phyloP scores from a whole-genome alignment of 1,140 invertebrate species.

The Drosophila nikananu region DNA sequence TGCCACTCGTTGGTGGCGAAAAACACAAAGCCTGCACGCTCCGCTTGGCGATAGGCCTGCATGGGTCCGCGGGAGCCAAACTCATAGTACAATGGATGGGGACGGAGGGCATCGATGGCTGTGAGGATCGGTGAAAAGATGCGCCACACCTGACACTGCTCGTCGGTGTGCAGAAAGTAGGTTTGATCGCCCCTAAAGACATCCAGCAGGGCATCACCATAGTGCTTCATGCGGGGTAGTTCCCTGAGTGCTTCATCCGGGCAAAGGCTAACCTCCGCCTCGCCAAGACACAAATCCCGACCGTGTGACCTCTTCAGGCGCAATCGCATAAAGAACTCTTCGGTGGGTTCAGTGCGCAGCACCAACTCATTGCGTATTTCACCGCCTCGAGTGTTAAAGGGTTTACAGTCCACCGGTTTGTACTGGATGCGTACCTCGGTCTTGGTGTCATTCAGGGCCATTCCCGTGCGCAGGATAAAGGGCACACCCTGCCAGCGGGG shows the following conservation, averaged over 20 bases:
- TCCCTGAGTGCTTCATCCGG: not conserved
- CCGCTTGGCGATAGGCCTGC: slow-evolving; percentile 58
- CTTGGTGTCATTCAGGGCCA: slow-evolving; percentile 62
- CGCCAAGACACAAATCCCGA: slow-evolving; percentile 35
- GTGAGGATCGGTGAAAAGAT: slow-evolving; percentile 56
- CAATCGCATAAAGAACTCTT: slow-evolving; percentile 66
- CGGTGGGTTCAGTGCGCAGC: slow-evolving; percentile 37
- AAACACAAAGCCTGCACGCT: slow-evolving; percentile 52
- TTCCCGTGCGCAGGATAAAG: slow-evolving; percentile 62
- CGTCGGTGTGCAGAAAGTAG: slow-evolving; percentile 61
- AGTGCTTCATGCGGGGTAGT: not conserved
- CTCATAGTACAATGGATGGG: slow-evolving; percentile 48
- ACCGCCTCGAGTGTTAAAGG: not conserved
- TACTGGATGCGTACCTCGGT: slow-evolving; percentile 69
- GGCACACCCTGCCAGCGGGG: slow-evolving; percentile 64
- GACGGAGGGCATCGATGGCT: slow-evolving; percentile 39
- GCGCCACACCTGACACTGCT: slow-evolving; percentile 74
- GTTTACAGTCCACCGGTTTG: slow-evolving; percentile 47
- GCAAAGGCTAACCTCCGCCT: slow-evolving; percentile 42
- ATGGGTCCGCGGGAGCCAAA: slow-evolving; percentile 59
- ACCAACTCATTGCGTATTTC: slow-evolving; percentile 60
- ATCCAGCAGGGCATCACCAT: slow-evolving; percentile 44
- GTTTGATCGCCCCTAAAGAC: slow-evolving; percentile 59
- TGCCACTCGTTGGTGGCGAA: slow-evolving; percentile 58
- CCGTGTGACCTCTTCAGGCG: slow-evolving; percentile 42